Evolutionary conservation across 2,888 invertebrate genomes (phyloP).

Genomic region (Agrochola circellaris): DNA sequence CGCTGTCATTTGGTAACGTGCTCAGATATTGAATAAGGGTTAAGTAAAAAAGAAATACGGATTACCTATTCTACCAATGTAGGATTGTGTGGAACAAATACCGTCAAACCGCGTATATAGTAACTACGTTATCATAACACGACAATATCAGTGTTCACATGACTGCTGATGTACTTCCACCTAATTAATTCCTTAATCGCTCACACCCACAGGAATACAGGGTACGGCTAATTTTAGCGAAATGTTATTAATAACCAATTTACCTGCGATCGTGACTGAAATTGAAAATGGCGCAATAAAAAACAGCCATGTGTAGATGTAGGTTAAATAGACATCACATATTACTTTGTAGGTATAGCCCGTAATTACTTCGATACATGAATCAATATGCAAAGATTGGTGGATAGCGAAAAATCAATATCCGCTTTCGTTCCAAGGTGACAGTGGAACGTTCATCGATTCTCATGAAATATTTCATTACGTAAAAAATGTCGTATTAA

Average conservation of each 20-base stretch:
- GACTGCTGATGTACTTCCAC: slow-evolving; percentile 54
- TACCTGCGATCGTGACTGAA: slow-evolving; percentile 4
- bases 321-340: slow-evolving; percentile 44
- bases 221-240: slow-evolving; percentile 41
- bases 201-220: slow-evolving; percentile 36
- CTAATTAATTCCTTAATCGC: slow-evolving; percentile 49
- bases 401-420: slow-evolving; percentile 65
- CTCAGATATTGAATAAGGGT: background rate
- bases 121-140: slow-evolving; percentile 6
- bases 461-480: slow-evolving; percentile 68
- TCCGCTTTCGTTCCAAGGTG: slow-evolving; percentile 65
- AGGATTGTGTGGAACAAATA: background rate
- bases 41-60: background rate
- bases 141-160: slow-evolving; percentile 43
- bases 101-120: background rate
- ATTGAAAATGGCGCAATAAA: slow-evolving; percentile 30
- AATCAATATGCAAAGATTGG: slow-evolving; percentile 63
- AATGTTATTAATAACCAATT: slow-evolving; percentile 34
- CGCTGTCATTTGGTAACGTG: slow-evolving; percentile 7
- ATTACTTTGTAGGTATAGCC: slow-evolving; percentile 40
- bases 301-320: slow-evolving; percentile 25
- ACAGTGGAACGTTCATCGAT: slow-evolving; percentile 66
- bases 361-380: slow-evolving; percentile 59
- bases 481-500: slow-evolving; percentile 72
- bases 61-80: background rate